Base-by-base conservation (phyloP, 2,888 invertebrate species). In the Thecophora atra region DNA sequence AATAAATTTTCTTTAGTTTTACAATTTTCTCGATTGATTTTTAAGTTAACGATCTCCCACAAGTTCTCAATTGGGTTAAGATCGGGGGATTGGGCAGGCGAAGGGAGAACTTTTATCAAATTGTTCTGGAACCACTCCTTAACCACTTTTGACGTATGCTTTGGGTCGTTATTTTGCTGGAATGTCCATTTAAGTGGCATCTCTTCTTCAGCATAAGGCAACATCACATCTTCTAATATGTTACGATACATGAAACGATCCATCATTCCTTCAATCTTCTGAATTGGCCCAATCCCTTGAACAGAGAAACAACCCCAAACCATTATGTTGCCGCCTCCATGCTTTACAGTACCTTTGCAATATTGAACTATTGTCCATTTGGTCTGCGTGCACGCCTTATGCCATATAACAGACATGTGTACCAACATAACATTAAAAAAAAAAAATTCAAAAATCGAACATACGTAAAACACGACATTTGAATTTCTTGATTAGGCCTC, bases 151-250 rank as follows among this genome's bases (percentile, higher is more conserved):
- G 58, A 58, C 13, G 58, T 28, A 28, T 26, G 58, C 28, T 58
- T 58, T 28, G 58, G 58, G 28, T 58, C 58, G 28, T 58, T 26
- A n/a, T 58, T 28, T n/a, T 4, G 6, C 28, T 58, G 58, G 28
- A 7, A 58, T 4, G 13, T 28, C 58, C 58, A 58, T 28, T 28
- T 28, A 58, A 58, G 26, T 1, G 58, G 26, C 58, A 58, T 58
- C 11, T 58, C n/a, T 7, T 58, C 58, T 13, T 58, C 26, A 28
- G 58, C 58, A 58, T 26, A 58, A 28, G 58, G 26, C 58, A 58
- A n/a, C n/a, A n/a, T n/a, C 13, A 44, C 44, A 44, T 44, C 13
- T 44, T 11, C 44, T 13, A 44, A 11, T 7, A 44, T 44, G 7
- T 44, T 44, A 11, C 13, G 7, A 44, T 44, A 44, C 7, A 44